These are phyloP conservation scores for Chaetophractus vellerosus DNA, from an alignment of 2,797 vertebrate genomes.

Conservation along the genomic window DNA sequence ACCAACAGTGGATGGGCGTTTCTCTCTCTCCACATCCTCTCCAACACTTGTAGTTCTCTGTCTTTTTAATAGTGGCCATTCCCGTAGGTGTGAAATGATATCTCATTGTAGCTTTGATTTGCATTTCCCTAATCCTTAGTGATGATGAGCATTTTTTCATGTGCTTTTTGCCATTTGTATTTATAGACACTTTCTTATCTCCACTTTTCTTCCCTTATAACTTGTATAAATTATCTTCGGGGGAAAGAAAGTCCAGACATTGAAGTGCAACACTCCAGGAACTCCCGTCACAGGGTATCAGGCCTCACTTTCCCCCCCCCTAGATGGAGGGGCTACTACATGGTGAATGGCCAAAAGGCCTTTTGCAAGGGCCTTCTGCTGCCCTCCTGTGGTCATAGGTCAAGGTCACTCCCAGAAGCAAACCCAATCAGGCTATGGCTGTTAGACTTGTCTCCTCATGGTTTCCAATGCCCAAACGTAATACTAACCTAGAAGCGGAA, in stretches of 20 bases:
- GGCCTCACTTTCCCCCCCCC: not conserved
- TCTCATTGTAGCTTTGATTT: too few species aligned
- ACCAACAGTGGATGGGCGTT: too few species aligned
- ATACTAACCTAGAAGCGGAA: not conserved
- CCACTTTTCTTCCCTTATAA: conserved; percentile 36
- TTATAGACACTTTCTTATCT: not conserved
- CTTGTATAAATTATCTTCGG: not conserved
- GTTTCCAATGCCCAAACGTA: not conserved
- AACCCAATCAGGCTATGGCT: not conserved
- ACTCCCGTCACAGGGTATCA: not conserved
- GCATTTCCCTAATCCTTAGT: too few species aligned
- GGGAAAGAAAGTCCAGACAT: conserved; percentile 19
- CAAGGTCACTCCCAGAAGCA: not conserved
- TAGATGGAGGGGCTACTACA: not conserved
- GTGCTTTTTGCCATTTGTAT: not conserved
- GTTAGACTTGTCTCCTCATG: not conserved
- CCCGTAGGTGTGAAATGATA: too few species aligned
- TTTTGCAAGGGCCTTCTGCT: conserved; percentile 7
- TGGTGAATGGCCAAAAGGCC: not conserved
- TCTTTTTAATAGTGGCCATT: too few species aligned
- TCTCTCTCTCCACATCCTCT: too few species aligned
- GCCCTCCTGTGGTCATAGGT: not conserved
- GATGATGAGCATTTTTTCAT: too few species aligned
- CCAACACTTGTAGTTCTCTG: too few species aligned
- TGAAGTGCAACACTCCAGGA: not conserved